Evolutionary conservation across 2,888 invertebrate genomes (phyloP).

Genomic region (Calameuta idolon): DNA sequence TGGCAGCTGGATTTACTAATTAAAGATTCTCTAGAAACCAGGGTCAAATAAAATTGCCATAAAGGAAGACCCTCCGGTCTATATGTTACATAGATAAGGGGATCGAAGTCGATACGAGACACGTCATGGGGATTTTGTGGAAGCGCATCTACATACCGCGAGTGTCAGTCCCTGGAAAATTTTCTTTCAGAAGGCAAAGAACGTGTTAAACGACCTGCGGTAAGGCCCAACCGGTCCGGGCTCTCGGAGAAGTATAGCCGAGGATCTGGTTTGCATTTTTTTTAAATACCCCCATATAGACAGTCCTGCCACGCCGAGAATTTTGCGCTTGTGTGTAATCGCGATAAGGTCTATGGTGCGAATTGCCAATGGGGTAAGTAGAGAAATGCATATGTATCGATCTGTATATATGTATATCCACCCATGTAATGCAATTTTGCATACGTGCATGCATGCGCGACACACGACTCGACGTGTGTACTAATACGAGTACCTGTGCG

Average conservation of each 20-base stretch:
- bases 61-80: background rate
- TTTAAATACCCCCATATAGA: slow-evolving; percentile 52
- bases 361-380: slow-evolving; percentile 6
- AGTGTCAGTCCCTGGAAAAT: background rate
- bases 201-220: slow-evolving; percentile 42
- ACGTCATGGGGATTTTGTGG: background rate
- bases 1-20: background rate
- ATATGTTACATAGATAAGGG: background rate
- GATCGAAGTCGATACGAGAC: background rate
- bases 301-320: slow-evolving; percentile 23
- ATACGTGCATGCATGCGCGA: background rate
- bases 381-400: slow-evolving; percentile 8
- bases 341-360: background rate
- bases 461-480: slow-evolving; percentile 5
- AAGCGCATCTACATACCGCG: background rate
- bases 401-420: slow-evolving; percentile 7
- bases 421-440: background rate
- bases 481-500: slow-evolving; percentile 72
- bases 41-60: background rate
- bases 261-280: slow-evolving; percentile 58
- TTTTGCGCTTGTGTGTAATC: background rate
- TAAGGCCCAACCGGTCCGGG: slow-evolving; percentile 54
- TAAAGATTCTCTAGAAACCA: background rate
- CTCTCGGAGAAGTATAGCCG: slow-evolving; percentile 25
- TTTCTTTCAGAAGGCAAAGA: slow-evolving; percentile 15